Percentiles rank a stretch among this genome's conserved stretches.
Evolutionary conservation across 2,113 vertebrate species (phyloP).

Genomic region (Solea solea): DNA sequence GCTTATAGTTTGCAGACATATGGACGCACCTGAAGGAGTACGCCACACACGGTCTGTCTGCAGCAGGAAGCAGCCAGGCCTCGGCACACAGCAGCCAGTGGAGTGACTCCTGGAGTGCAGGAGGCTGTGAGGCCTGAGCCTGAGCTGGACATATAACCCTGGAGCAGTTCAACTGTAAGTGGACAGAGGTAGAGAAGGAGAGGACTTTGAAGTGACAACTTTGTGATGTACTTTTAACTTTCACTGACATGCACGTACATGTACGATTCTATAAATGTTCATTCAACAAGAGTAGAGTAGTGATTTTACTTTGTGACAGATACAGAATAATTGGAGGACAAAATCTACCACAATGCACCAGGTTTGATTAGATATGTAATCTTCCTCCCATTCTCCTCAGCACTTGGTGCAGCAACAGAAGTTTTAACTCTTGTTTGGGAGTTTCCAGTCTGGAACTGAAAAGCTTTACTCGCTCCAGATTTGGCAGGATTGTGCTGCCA

Average conservation of each 20-base stretch:
- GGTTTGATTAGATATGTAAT: slow-evolving; percentile 14
- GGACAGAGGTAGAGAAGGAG: slow-evolving; percentile 13
- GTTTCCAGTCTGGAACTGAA: slow-evolving; percentile 62
- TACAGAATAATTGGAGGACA: slow-evolving; percentile 8
- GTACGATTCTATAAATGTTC: background rate
- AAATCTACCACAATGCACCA: slow-evolving; percentile 6
- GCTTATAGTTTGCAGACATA: slow-evolving; percentile 24
- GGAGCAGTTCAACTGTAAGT: slow-evolving; percentile 72
- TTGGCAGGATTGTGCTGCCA: slow-evolving; percentile 51
- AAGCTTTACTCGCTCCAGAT: slow-evolving; percentile 49
- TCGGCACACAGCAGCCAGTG: slow-evolving; percentile 78
- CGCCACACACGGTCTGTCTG: slow-evolving; percentile 68
- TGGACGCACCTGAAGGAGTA: slow-evolving; percentile 81
- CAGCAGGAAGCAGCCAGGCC: slow-evolving; percentile 73
- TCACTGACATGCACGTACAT: too few relatives aligned
- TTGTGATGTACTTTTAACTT: background rate
- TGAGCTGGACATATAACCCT: slow-evolving; percentile 65
- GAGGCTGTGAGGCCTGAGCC: slow-evolving; percentile 39
- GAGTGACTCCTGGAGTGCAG: slow-evolving; percentile 41
- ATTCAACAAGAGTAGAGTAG: slow-evolving; percentile 2
- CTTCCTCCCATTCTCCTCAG: slow-evolving; percentile 11
- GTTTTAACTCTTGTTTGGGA: slow-evolving; percentile 38
- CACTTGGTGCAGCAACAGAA: slow-evolving; percentile 32
- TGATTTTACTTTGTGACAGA: slow-evolving; percentile 7
- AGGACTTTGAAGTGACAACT: slow-evolving; percentile 9